Evolutionary conservation across 1,140 invertebrate genomes (phyloP).

Genomic region (Drosophila busckii): DNA sequence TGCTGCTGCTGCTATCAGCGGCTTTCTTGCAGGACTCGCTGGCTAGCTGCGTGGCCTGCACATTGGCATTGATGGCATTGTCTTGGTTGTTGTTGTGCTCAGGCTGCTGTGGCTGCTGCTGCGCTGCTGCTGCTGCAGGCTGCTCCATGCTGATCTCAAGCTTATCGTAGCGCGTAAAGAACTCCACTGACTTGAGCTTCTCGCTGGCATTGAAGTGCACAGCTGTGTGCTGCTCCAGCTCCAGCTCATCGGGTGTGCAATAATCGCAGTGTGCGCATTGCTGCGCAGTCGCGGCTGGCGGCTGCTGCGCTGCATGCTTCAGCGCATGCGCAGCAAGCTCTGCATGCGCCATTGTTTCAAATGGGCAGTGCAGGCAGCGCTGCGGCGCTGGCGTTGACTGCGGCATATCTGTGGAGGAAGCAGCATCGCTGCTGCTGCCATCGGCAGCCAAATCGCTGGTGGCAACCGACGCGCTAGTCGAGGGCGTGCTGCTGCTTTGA

Average conservation of each 20-base stretch:
- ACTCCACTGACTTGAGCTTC: conserved; percentile 67
- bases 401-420: conserved; percentile 47
- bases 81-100: conserved; percentile 67
- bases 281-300: conserved; percentile 82
- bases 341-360: conserved; percentile 48
- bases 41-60: conserved; percentile 14
- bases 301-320: conserved; percentile 87
- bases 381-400: conserved; percentile 82
- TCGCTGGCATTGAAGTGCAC: conserved; percentile 72
- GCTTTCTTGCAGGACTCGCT: neutral
- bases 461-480: conserved; percentile 61
- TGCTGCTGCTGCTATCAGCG: neutral
- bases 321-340: conserved; percentile 76
- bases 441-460: conserved; percentile 63
- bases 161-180: conserved; percentile 71
- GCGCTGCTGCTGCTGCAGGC: conserved; percentile 17
- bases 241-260: conserved; percentile 80
- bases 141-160: conserved; percentile 69
- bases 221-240: conserved; percentile 63
- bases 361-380: conserved; percentile 83
- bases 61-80: conserved; percentile 59
- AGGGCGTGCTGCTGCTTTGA: conserved; percentile 52
- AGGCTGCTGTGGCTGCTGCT: conserved; percentile 1
- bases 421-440: conserved; percentile 63
- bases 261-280: conserved; percentile 92